Evolutionary conservation across 2,113 vertebrate species (phyloP).

Genomic region (Datnioides undecimradiatus): DNA sequence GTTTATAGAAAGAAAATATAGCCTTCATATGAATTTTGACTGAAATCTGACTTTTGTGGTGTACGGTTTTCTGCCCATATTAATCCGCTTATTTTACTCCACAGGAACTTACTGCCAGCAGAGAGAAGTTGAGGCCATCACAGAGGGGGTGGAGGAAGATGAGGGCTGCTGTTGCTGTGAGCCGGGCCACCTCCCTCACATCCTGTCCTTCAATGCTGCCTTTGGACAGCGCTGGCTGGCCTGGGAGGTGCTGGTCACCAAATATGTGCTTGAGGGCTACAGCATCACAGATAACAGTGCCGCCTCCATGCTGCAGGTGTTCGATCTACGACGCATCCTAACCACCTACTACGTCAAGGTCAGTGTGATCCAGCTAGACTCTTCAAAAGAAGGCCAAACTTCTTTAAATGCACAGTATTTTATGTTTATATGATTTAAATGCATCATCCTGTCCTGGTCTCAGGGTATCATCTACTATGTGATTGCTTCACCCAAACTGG

Average conservation of each 20-base stretch:
- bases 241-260: constrained; percentile 93
- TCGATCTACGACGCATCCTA: constrained; percentile 92
- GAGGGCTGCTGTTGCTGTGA: constrained; percentile 94
- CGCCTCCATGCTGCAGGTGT: constrained; percentile 94
- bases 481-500: constrained; percentile 91
- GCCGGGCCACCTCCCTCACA: constrained; percentile 90
- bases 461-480: constrained; percentile 99
- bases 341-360: constrained; percentile 96
- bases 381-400: not conserved
- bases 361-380: not conserved
- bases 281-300: constrained; percentile 95
- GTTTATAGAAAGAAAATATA: not conserved
- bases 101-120: constrained; percentile 93
- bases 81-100: not conserved
- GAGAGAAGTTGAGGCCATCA: constrained; percentile 94
- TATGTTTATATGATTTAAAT: not conserved
- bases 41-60: not conserved
- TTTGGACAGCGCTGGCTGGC: constrained; percentile 94
- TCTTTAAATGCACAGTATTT: not conserved
- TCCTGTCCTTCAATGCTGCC: constrained; percentile 92
- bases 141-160: constrained; percentile 92
- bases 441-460: not conserved
- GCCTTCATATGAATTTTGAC: not conserved
- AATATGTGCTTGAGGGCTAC: constrained; percentile 93
- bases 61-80: not conserved